Evolutionary conservation across 2,888 invertebrate genomes (phyloP).

Genomic region (Hydrotaea diabolus): DNA sequence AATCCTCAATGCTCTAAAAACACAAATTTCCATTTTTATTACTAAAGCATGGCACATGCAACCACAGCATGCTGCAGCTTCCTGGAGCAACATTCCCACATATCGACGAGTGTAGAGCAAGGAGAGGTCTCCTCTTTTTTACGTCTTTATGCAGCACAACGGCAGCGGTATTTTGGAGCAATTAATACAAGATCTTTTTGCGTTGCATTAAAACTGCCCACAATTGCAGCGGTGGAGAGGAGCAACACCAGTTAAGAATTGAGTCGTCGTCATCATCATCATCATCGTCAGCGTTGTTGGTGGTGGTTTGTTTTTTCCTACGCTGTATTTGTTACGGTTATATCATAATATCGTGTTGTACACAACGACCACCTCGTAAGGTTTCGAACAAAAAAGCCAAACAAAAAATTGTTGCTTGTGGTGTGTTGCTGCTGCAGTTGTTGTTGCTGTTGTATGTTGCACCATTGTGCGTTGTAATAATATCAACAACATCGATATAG

Average conservation of each 20-base stretch:
- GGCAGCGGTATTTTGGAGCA: conserved; percentile 7
- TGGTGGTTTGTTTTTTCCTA: conserved; percentile 38
- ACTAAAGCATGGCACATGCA: conserved; percentile 38
- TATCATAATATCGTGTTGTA: conserved; percentile 54
- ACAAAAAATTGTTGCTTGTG: conserved; percentile 60
- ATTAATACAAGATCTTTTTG: conserved; percentile 35
- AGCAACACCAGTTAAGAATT: not conserved
- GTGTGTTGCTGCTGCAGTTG: conserved; percentile 3
- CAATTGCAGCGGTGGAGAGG: not conserved
- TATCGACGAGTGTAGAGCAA: not conserved
- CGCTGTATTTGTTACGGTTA: conserved; percentile 22
- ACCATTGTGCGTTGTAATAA: conserved; percentile 68
- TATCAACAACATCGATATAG: conserved; percentile 69
- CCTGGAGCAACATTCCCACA: conserved; percentile 32
- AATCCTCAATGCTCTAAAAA: conserved; percentile 62
- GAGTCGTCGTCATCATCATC: conserved; percentile 29
- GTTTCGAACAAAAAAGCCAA: conserved; percentile 61
- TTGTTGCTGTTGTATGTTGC: conserved; percentile 56
- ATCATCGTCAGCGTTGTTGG: conserved; percentile 17
- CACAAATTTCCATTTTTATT: conserved; percentile 68
- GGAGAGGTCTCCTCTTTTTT: not conserved
- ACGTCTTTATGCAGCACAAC: conserved; percentile 9
- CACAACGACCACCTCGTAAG: conserved; percentile 75
- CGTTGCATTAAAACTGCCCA: conserved; percentile 4
- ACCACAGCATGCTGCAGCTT: not conserved